A percentile compares a stretch with the other conserved stretches of the same genome.
Evolutionary conservation across 2,797 vertebrate genomes (phyloP).

Genomic region (Pyrrhura leucotis): DNA sequence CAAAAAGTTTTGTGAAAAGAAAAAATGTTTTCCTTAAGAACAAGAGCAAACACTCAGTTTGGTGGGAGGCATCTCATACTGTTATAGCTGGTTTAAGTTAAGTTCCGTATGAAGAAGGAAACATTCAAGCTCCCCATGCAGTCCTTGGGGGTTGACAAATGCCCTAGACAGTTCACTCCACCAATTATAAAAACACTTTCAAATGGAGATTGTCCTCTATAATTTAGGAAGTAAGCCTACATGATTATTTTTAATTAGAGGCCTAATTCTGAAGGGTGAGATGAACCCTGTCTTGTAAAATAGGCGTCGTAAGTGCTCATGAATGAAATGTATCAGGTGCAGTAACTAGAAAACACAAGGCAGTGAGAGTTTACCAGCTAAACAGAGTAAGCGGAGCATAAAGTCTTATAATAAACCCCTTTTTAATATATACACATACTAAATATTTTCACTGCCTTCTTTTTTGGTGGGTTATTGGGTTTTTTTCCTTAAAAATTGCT

Average conservation of each 20-base stretch:
- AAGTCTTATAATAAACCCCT: neutral
- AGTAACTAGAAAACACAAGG: neutral
- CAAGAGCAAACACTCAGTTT: neutral
- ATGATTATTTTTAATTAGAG: neutral
- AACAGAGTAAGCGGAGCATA: neutral
- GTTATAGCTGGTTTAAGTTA: neutral
- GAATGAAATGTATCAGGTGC: neutral
- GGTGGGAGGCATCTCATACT: neutral
- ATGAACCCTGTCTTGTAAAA: neutral
- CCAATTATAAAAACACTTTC: neutral
- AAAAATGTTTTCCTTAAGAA: neutral
- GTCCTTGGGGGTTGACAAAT: fast-evolving
- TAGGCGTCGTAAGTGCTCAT: neutral
- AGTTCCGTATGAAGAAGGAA: neutral
- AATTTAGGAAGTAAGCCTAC: neutral
- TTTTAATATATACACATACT: neutral
- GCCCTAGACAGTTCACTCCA: neutral
- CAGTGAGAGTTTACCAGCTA: neutral
- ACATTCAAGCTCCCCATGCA: neutral
- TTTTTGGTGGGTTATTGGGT: neutral
- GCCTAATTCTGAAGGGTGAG: neutral
- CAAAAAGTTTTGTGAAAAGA: neutral
- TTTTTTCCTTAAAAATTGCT: neutral
- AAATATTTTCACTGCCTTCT: fast-evolving
- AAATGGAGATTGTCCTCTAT: neutral